phyloP scores from a whole-genome alignment of 2,888 invertebrate species.

The Shargacucullia verbasci region DNA sequence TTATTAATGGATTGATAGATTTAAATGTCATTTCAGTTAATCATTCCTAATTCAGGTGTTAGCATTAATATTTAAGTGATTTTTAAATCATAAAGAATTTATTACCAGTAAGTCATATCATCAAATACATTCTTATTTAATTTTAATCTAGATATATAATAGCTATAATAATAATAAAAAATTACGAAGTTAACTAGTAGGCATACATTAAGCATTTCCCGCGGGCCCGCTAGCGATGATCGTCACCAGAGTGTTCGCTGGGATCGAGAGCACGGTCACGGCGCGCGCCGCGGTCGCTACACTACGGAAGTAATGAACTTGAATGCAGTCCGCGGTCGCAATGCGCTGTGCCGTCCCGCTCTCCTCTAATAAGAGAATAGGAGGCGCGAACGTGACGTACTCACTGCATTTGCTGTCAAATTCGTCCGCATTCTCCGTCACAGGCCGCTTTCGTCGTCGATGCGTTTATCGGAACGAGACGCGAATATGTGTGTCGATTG shows the following conservation, averaged over 20 bases:
- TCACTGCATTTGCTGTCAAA: slow-evolving; percentile 87
- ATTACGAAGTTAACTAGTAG: background rate
- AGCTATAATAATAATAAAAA: too few species aligned
- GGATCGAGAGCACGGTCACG: slow-evolving; percentile 82
- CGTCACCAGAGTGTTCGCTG: slow-evolving; percentile 60
- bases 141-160: too few species aligned
- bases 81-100: too few species aligned
- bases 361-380: slow-evolving; percentile 73
- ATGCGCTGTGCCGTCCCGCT: slow-evolving; percentile 80
- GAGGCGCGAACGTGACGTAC: slow-evolving; percentile 85
- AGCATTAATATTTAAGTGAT: too few species aligned
- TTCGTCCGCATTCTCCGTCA: slow-evolving; percentile 88
- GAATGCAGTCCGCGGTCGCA: slow-evolving; percentile 84
- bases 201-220: slow-evolving; percentile 18
- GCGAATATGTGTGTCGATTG: slow-evolving; percentile 89
- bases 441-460: slow-evolving; percentile 88
- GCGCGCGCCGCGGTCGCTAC: slow-evolving; percentile 77
- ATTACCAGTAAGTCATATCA: too few species aligned
- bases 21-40: too few species aligned
- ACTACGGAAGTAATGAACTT: slow-evolving; percentile 90
- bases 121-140: too few species aligned
- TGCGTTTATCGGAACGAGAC: slow-evolving; percentile 89
- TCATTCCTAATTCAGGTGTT: too few species aligned
- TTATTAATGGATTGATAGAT: slow-evolving; percentile 4
- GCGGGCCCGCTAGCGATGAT: slow-evolving; percentile 36